These are phyloP conservation scores for Chloebia gouldiae DNA, from an alignment of 2,113 vertebrate species.

Conservation along the genomic window DNA sequence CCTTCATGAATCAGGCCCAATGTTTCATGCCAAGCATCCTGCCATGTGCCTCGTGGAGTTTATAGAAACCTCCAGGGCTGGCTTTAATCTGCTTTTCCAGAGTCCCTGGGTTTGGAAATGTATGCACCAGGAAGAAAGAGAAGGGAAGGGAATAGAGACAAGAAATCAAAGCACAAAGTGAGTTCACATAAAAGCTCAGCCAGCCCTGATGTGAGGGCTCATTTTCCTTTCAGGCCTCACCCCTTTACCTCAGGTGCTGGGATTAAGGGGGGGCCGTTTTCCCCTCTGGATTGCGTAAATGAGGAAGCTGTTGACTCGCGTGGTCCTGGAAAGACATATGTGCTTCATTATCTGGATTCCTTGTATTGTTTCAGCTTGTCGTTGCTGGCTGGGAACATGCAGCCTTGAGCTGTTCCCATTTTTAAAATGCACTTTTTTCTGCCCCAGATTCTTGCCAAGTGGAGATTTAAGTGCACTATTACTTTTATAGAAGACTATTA, in stretches of 20 bases:
- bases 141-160: not conserved
- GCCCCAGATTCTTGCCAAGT: slow-evolving; percentile 58
- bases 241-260: slow-evolving; percentile 20
- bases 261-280: not conserved
- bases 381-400: slow-evolving; percentile 51
- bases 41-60: slow-evolving; percentile 8
- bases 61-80: slow-evolving; percentile 17
- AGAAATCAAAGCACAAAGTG: not conserved
- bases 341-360: slow-evolving; percentile 67
- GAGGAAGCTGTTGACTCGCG: slow-evolving; percentile 54
- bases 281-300: slow-evolving; percentile 32
- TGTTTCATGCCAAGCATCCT: slow-evolving; percentile 22
- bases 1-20: not conserved
- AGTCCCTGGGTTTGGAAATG: not conserved
- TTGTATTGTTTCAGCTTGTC: slow-evolving; percentile 70
- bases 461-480: slow-evolving; percentile 64
- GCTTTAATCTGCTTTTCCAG: slow-evolving; percentile 49
- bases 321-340: slow-evolving; percentile 49
- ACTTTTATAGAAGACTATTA: slow-evolving; percentile 66
- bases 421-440: slow-evolving; percentile 69
- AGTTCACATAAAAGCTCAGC: not conserved
- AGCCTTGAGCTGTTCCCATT: slow-evolving; percentile 64
- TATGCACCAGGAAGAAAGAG: not conserved
- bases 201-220: not conserved
- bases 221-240: not conserved